Conservation (phyloP, 2,888 invertebrate genomes). For the Limnephilus rhombicus region DNA sequence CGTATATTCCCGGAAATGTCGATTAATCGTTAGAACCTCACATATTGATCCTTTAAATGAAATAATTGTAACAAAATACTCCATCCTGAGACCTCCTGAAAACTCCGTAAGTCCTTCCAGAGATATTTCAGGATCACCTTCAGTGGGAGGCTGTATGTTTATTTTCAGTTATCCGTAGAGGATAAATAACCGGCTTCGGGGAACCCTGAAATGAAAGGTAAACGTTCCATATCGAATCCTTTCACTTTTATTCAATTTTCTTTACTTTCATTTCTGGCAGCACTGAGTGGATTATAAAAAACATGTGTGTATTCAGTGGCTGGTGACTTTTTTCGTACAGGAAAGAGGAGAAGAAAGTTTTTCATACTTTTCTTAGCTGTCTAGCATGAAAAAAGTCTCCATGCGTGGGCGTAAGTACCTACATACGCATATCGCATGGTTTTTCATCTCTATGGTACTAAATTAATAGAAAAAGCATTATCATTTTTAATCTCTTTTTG, state of each 20-base stretch:
- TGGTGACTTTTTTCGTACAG: not conserved
- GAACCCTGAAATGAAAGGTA: slow-evolving; percentile 11
- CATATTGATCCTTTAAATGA: not conserved
- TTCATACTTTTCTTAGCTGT: not conserved
- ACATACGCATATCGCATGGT: not conserved
- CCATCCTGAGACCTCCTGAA: slow-evolving; percentile 10
- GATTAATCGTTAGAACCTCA: not conserved
- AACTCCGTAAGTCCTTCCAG: not conserved
- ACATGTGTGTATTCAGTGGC: not conserved
- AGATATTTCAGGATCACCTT: not conserved
- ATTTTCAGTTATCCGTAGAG: slow-evolving; percentile 11
- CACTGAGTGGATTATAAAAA: slow-evolving; percentile 3
- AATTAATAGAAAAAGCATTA: too few relatives aligned
- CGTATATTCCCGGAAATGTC: not conserved
- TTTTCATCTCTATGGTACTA: too few relatives aligned
- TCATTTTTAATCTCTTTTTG: too few relatives aligned
- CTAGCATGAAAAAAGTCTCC: not conserved
- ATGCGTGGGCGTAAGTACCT: not conserved
- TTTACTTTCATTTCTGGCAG: not conserved
- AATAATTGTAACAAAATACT: slow-evolving; percentile 15
- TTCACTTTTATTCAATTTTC: slow-evolving; percentile 18
- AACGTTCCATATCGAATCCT: not conserved
- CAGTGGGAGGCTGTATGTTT: not conserved
- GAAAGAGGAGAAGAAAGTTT: not conserved
- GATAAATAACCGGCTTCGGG: slow-evolving; percentile 3